Evolutionary conservation across 1,140 invertebrate species (phyloP), one percentile per base, ranked within the genome.

Genomic region (Lepidostoma basale): DNA sequence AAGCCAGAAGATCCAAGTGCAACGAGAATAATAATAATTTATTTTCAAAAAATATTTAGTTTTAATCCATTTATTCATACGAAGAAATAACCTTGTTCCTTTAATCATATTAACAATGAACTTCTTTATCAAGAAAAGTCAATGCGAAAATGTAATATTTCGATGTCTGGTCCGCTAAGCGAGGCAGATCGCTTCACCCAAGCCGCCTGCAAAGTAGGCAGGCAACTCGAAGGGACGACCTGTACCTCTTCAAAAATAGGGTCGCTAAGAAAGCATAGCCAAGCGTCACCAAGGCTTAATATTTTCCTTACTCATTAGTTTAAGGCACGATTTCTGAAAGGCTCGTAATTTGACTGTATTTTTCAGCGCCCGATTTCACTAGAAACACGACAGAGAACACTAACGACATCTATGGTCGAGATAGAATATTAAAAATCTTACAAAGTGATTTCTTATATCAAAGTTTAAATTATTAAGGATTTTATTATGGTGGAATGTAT

Each of bases 281-380:
- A 86, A 89, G 89, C 86, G 86, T 90, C 82, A 90, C 88, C 89
- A 89, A 86, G 88, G 89, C 89, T 88, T 84, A 87, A 88, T 90
- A 90, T 90, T 91, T 91, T 90, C 89, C 89, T 90, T 91, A 91
- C 89, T 90, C 89, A 90, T 89, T 89, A 90, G 88, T 90, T 91
- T 91, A 89, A 90, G 89, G 89, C 89, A 91, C 89, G 84, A 85
- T 6, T 28, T 23, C 2, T 26, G 3, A n/a, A 12, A 6, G 28
- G n/a, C n/a, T 3, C 5, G 45, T 8, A 0, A 33, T 45, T 45
- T n/a, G 25, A 66, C 22, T 25, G 1, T 18, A 63, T 47, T 3
- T 22, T 6, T 12, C 49, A 10, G 6, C 4, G 63, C 36, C 14
- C n/a, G 44, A 1, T 33, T 58, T 30, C 58, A 20, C 25, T 20